These are phyloP conservation scores for Leucophenga maculata DNA, from an alignment of 2,888 invertebrate species.

Conservation along the genomic window DNA sequence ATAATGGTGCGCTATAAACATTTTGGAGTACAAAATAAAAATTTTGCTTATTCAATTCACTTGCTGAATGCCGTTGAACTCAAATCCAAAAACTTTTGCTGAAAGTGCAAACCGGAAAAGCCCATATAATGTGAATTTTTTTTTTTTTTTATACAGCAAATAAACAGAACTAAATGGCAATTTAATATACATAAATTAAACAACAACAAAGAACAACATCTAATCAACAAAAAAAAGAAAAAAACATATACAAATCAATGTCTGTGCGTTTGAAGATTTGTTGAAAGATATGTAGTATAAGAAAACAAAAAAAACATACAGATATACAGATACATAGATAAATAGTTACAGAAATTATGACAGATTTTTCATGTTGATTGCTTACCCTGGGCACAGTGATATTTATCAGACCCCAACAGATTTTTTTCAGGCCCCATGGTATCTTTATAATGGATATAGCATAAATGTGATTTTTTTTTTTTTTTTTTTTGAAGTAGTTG, in stretches of 20 bases:
- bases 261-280: too few species aligned
- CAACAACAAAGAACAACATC: constrained; percentile 26
- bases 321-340: constrained; percentile 26
- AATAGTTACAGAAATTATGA: constrained; percentile 33
- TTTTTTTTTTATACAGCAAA: background rate
- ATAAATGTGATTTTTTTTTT: constrained; percentile 31
- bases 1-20: too few species aligned
- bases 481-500: constrained; percentile 38
- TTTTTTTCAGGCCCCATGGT: constrained; percentile 74
- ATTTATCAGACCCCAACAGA: constrained; percentile 73
- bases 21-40: too few species aligned
- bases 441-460: constrained; percentile 61
- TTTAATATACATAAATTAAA: constrained; percentile 10
- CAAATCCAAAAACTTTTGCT: too few species aligned
- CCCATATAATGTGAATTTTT: too few species aligned
- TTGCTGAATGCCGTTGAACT: too few species aligned
- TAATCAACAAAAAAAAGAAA: constrained; percentile 10
- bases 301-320: constrained; percentile 37
- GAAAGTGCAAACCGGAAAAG: too few species aligned
- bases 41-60: too few species aligned
- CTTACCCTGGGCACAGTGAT: constrained; percentile 74
- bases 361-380: constrained; percentile 57
- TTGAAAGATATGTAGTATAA: constrained; percentile 29
- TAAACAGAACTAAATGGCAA: constrained; percentile 8
- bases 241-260: constrained; percentile 14